These are phyloP conservation scores for Gallinago media DNA, from an alignment of 2,113 vertebrate species.

Conservation along the genomic window DNA sequence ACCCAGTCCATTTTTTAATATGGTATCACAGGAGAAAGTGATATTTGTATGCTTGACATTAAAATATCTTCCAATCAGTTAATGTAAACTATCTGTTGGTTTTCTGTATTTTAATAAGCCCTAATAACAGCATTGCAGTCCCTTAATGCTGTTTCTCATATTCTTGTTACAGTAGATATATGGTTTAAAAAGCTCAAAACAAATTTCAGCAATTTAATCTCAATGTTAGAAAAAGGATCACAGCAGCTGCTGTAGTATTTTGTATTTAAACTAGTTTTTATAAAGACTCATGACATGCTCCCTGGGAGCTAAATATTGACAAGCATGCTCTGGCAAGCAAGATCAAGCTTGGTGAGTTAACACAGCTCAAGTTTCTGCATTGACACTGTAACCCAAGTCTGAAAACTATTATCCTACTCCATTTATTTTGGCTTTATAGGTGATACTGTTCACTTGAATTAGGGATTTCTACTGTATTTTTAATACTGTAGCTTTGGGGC, in stretches of 20 bases:
- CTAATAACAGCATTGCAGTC: constrained; percentile 61
- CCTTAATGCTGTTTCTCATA: constrained; percentile 46
- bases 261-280: constrained; percentile 76
- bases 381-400: constrained; percentile 74
- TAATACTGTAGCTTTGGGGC: constrained; percentile 50
- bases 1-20: not conserved
- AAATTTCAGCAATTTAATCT: constrained; percentile 77
- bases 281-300: constrained; percentile 67
- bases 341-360: constrained; percentile 82
- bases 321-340: constrained; percentile 80
- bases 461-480: constrained; percentile 60
- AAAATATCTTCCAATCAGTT: constrained; percentile 47
- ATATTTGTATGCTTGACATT: constrained; percentile 49
- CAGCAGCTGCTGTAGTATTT: constrained; percentile 75
- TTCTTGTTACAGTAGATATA: constrained; percentile 58
- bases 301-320: constrained; percentile 80
- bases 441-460: constrained; percentile 69
- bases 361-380: constrained; percentile 65
- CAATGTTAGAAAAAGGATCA: constrained; percentile 80
- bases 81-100: constrained; percentile 59
- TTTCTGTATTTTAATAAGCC: constrained; percentile 49
- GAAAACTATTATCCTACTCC: constrained; percentile 73
- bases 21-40: not conserved
- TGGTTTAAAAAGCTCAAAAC: constrained; percentile 66
- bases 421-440: constrained; percentile 73